Evolutionary conservation across 2,797 vertebrate genomes (phyloP), one percentile per base, ranked within the genome.

Genomic region (Jordanella pulchra): DNA sequence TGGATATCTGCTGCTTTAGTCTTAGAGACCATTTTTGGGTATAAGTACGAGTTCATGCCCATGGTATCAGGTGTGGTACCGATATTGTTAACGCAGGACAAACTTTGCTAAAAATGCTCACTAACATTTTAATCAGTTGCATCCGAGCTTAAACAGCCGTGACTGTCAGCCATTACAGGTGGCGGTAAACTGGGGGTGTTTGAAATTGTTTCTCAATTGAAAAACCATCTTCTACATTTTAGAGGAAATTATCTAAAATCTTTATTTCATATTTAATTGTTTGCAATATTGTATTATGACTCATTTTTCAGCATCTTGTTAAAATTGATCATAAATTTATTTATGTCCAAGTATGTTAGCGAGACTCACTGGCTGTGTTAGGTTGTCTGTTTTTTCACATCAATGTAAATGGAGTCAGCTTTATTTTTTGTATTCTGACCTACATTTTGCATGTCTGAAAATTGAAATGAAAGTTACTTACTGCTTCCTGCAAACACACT

Each of bases 401-500:
- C 18, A 48, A 18, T 48, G 47, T 48, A 21, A 17, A 60, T 60
- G 18, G 10, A 12, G 18, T 12, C 35, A 39, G 6, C 30, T 56
- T 60, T 18, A 48, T 48, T 23, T 21, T 60, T 39, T 12, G 30
- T 11, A 54, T 12, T 2, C 13, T 48, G 39, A 48, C 50, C 42
- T 47, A 39, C 13, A 17, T 54, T 39, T 61, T 21, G 58, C n/a
- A 3, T 21, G 12, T n/a, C 65, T 64, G 4, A 25, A 18, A 64
- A 14, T 51, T 35, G 53, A 72, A 44, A 39, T 6, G 44, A 35
- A 63, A 77, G 71, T 45, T 67, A 89, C 94, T 95, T 82, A 97
- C 96, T 55, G 96, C 96, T 84, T 97, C 96, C 84, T 95, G 95
- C 76, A 97, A 84, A 85, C 96, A 97, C 74, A 97, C 89, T 81